Evolutionary conservation across 2,113 vertebrate species (phyloP).

Genomic region (human (Homo sapiens)): GRCh38 chr19:57970501-57971000

Average conservation of each 20-base stretch:
- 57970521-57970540: not conserved
- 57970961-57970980: not conserved
- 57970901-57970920: not conserved
- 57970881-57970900: not conserved
- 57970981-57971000: not conserved
- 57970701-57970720: too few relatives aligned
- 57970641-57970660: too few relatives aligned
- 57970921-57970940: not conserved
- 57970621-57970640: too few relatives aligned
- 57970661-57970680: too few relatives aligned
- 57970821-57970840: too few relatives aligned
- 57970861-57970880: not conserved
- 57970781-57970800: too few relatives aligned
- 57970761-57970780: too few relatives aligned
- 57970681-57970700: too few relatives aligned
- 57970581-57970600: not conserved
- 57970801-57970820: too few relatives aligned
- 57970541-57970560: not conserved
- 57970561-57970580: not conserved
- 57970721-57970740: too few relatives aligned
- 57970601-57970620: too few relatives aligned
- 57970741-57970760: too few relatives aligned
- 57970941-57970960: not conserved
- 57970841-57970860: not conserved
- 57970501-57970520: not conserved